Conservation (phyloP, 2,888 invertebrate genomes). For the Nomada lathburiana region DNA sequence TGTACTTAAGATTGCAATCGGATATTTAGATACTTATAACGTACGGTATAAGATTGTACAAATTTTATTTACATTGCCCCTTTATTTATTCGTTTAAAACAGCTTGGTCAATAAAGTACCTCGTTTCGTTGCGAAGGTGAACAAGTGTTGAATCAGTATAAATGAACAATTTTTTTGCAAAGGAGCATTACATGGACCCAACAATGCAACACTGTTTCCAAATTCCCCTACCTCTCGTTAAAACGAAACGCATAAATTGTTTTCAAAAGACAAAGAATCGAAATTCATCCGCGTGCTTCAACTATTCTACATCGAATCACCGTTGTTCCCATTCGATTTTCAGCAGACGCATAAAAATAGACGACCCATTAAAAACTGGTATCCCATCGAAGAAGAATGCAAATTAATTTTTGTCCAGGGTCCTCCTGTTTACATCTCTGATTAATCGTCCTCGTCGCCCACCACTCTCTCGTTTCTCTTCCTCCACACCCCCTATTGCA, state of each 20-base stretch:
- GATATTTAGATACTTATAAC: no score
- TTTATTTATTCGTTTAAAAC: background rate
- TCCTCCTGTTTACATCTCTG: conserved; percentile 41
- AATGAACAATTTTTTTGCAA: no score
- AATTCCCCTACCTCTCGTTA: background rate
- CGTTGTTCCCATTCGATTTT: background rate
- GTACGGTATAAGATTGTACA: background rate
- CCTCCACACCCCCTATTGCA: background rate
- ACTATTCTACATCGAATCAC: background rate
- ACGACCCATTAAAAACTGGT: conserved; percentile 13
- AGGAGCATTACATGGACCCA: background rate
- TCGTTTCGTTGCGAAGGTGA: background rate
- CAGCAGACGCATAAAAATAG: background rate
- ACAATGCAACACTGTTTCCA: background rate
- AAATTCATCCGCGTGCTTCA: background rate
- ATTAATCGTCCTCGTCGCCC: conserved; percentile 40
- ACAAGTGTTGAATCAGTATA: background rate
- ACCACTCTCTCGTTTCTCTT: conserved; percentile 14
- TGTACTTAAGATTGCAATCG: no score
- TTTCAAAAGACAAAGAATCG: no score
- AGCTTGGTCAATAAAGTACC: background rate
- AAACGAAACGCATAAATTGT: background rate
- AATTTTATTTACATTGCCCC: background rate
- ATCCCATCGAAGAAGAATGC: conserved; percentile 24
- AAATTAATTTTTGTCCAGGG: conserved; percentile 46